Base-by-base conservation (phyloP, 1,140 invertebrate species). In the Leguminivora glycinivorella region DNA sequence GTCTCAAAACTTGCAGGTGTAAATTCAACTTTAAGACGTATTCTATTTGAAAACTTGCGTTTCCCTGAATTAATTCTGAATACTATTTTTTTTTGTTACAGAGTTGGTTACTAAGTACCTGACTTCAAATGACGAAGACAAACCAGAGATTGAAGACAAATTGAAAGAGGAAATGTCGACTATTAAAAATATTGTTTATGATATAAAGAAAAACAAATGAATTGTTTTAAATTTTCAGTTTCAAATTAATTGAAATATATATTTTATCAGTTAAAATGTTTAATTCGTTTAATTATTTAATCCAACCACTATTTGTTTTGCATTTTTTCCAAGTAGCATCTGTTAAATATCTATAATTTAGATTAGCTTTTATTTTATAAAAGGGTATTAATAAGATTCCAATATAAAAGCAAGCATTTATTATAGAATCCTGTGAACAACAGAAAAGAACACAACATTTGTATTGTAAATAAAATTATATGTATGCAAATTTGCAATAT, bases 131-230 rank as follows among this genome's bases (percentile, higher is more conserved):
- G 87, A 88, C 31, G 82, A 88, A 68, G 82, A 87, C 14, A 91
- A 85, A 74, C 52, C 56, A 25, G 70, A 60, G 58, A 67, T 84
- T 71, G 84, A 84, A 76, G 82, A 85, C 19, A 84, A 80, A 69
- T 73, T 90, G 12, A 84, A 78, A 56, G 76, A 85, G 34, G 82
- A 84, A 68, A 74, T 90, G 69, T 77, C 81, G 14, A 38, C 71
- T 40, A 82, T 88, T 38, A 90, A 88, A 73, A 81, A 74, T 70
- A 76, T 88, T 58, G 82, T 89, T 25, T 74, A 74, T 67, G 84
- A 89, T 70, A 81, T 91, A 12, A 92, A 91, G 69, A 91, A 88
- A 72, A 83, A 89, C 72, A 87, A 89, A 70, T 86, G 25, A 34
- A 34, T 56, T 38, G 34, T 12, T 81, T 38, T 79, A 93, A 93